phyloP scores from a whole-genome alignment of 2,113 vertebrate genomes.

The Crotalus viridis region DNA sequence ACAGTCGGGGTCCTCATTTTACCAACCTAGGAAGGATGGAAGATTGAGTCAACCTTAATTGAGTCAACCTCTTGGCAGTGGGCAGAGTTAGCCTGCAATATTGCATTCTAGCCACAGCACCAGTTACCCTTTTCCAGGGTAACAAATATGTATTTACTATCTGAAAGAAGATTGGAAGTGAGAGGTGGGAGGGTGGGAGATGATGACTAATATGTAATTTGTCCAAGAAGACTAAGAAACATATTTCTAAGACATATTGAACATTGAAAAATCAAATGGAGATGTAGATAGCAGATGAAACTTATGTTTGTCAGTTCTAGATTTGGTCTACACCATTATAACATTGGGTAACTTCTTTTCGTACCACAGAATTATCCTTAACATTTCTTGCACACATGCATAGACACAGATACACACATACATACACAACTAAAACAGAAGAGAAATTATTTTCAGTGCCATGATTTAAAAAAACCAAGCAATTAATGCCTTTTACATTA shows the following conservation, averaged over 20 bases:
- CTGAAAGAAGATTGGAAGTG: not conserved
- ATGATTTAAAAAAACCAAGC: not conserved
- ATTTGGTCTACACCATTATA: not conserved
- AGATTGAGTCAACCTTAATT: not conserved
- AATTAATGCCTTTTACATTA: not conserved
- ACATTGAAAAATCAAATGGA: not conserved
- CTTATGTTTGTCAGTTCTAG: not conserved
- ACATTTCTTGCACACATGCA: not conserved
- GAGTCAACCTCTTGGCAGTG: no score
- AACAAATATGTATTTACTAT: not conserved
- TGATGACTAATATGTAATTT: not conserved
- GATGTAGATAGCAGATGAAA: not conserved
- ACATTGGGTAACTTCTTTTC: not conserved
- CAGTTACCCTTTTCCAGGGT: not conserved
- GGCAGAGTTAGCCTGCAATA: not conserved
- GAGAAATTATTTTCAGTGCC: not conserved
- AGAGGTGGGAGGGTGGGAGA: no score
- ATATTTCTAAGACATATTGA: not conserved
- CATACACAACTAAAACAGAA: not conserved
- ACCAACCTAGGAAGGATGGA: not conserved
- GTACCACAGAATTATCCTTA: not conserved
- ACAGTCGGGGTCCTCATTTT: not conserved
- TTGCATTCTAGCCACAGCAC: not conserved
- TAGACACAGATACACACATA: not conserved
- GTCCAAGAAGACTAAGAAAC: not conserved